phyloP scores from a whole-genome alignment of 2,797 vertebrate species.

The Alectoris magna region DNA sequence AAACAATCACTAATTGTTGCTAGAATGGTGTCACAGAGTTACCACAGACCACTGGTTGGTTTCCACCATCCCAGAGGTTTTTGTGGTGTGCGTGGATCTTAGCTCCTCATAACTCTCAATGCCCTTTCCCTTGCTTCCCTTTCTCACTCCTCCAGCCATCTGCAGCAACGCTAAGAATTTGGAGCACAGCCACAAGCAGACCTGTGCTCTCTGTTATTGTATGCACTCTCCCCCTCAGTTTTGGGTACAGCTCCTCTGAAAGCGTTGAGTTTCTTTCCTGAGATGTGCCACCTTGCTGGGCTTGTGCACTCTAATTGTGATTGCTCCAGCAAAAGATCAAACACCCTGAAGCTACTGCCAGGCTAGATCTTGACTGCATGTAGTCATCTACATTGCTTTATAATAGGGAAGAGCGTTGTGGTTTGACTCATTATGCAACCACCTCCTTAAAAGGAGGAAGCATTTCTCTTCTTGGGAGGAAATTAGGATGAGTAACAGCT shows the following conservation, averaged over 20 bases:
- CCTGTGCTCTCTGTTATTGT: neutral
- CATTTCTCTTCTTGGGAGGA: constrained; percentile 32
- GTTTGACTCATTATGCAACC: constrained; percentile 18
- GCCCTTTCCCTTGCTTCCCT: neutral
- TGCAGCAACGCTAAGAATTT: neutral
- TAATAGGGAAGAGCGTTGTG: neutral
- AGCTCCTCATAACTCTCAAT: neutral
- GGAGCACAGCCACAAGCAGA: neutral
- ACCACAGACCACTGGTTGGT: no score
- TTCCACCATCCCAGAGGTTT: neutral
- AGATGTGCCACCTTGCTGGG: neutral
- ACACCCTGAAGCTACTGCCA: neutral
- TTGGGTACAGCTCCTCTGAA: neutral
- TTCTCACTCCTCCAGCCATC: neutral
- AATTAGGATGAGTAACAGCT: constrained; percentile 31
- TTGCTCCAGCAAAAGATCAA: neutral
- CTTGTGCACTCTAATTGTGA: neutral
- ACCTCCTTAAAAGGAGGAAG: constrained; percentile 46
- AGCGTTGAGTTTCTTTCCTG: neutral
- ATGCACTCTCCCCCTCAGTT: neutral
- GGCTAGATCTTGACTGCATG: neutral
- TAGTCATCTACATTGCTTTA: neutral
- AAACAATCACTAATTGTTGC: neutral
- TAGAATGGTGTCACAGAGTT: neutral
- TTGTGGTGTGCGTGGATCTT: neutral